Base-by-base conservation (phyloP, 2,113 vertebrate species). In the Corydoras sp. region DNA sequence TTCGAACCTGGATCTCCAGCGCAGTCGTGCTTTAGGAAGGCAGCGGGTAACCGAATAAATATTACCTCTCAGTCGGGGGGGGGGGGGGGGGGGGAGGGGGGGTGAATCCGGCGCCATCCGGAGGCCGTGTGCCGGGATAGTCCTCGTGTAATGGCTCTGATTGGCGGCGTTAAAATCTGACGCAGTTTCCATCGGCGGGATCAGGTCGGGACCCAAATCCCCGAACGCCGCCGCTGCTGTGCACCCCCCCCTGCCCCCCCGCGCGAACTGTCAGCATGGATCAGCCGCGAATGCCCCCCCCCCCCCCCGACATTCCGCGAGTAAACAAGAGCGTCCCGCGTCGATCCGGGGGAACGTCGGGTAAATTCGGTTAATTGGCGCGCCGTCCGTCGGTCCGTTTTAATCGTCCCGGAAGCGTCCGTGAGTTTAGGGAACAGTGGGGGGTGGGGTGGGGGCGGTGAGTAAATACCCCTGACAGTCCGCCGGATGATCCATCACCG, bases 21-120 rank as follows among this genome's bases (percentile, higher is more conserved):
- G 18, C 18, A 2, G 18, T 24, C 18, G 18, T 43, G 7, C 35
- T 43, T 43, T 43, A 43, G 35, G 4, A 43, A 43, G 48, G 35
- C 49, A 9, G 61, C 80, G 77, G 62, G 66, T 74, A 76, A 82
- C 50, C 10, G 51, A 79, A 69, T 81, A 82, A 83, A 84, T 79
- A 81, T 74, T 73, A 69, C 73, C 77, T 84, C 76, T 24, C 18
- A 24, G 18, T 24, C 18, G 18, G 75, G 10, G 53, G 59, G 62
- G 56, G 14, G 51, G 74, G 48, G 60, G 58, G 69, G 5, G n/a
- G 18, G 75, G 10, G 53, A 56, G 62, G 56, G 14, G 51, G 74
- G 48, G 60, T 56, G 69, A 4, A 83, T 83, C 1, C 65, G 31
- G 13, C 18, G 18, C 18, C 18, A 24, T 24, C 18, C n/a, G 29